These are phyloP conservation scores for Nematostella vectensis DNA, from an alignment of 92 coral and sea anemone genomes.

Conservation along the genomic window DNA sequence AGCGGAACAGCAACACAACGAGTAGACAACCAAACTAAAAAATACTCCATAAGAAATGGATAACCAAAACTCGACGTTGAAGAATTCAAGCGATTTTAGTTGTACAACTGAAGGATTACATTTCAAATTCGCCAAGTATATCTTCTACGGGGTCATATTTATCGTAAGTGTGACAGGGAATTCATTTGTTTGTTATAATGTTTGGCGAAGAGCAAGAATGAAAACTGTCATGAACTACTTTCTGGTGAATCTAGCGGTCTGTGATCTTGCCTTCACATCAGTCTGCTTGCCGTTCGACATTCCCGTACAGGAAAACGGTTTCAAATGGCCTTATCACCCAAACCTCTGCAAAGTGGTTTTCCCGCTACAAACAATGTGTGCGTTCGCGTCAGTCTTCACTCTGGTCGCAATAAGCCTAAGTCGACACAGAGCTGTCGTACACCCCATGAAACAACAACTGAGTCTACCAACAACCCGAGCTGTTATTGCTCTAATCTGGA, in stretches of 20 bases:
- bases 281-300: constrained; percentile 77
- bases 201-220: constrained; percentile 58
- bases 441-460: constrained; percentile 58
- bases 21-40: too few relatives aligned
- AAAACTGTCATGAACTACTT: constrained; percentile 77
- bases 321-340: constrained; percentile 55
- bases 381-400: constrained; percentile 62
- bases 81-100: too few relatives aligned
- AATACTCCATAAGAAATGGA: too few relatives aligned
- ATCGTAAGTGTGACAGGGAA: constrained; percentile 52
- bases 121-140: constrained; percentile 38
- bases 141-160: constrained; percentile 44
- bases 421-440: constrained; percentile 67
- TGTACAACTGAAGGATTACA: constrained; percentile 11
- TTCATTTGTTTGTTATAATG: constrained; percentile 54
- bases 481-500: constrained; percentile 47
- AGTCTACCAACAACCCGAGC: constrained; percentile 42
- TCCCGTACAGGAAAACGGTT: constrained; percentile 55
- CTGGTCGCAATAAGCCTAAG: constrained; percentile 62
- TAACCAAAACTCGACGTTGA: too few relatives aligned
- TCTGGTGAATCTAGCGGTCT: constrained; percentile 60
- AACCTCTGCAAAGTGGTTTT: constrained; percentile 49
- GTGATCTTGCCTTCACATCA: constrained; percentile 68
- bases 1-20: too few relatives aligned
- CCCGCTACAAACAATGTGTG: constrained; percentile 74